Percentiles rank a stretch among this genome's conserved stretches.
These are phyloP conservation scores for Serripes groenlandicus DNA, from an alignment of 2,888 invertebrate genomes.

Conservation along the genomic window DNA sequence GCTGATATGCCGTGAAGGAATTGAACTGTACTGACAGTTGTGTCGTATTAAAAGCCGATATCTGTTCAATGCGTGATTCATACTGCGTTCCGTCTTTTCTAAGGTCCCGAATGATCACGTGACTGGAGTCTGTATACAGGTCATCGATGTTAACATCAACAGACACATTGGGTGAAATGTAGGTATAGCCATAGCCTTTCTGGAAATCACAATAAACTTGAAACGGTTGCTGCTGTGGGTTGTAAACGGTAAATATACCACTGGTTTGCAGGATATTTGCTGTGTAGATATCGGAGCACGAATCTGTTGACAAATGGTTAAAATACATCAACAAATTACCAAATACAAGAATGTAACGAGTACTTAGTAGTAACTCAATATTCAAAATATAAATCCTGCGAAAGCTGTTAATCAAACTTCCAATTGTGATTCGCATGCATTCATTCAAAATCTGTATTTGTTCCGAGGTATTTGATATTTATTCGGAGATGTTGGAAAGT, in stretches of 20 bases:
- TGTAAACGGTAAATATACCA: conserved; percentile 59
- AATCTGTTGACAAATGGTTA: conserved; percentile 57
- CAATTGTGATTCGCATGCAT: too few relatives aligned
- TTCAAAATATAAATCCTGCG: too few relatives aligned
- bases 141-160: conserved; percentile 61
- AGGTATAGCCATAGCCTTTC: conserved; percentile 67
- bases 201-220: conserved; percentile 68
- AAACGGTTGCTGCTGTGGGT: conserved; percentile 53
- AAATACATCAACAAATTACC: too few relatives aligned
- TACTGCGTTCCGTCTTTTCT: conserved; percentile 52
- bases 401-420: too few relatives aligned
- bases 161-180: conserved; percentile 43
- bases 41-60: conserved; percentile 36
- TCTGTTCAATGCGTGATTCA: conserved; percentile 53
- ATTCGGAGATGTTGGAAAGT: too few relatives aligned
- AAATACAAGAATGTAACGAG: too few relatives aligned
- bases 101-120: conserved; percentile 57
- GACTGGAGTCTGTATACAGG: conserved; percentile 52
- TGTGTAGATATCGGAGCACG: conserved; percentile 64
- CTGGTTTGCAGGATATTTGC: conserved; percentile 32
- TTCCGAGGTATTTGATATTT: too few relatives aligned
- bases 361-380: too few relatives aligned
- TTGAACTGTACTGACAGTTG: conserved; percentile 60
- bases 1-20: conserved; percentile 40
- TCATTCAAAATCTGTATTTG: too few relatives aligned